These are phyloP conservation scores for Andrena bucephala DNA, from an alignment of 2,888 invertebrate species.

Conservation along the genomic window DNA sequence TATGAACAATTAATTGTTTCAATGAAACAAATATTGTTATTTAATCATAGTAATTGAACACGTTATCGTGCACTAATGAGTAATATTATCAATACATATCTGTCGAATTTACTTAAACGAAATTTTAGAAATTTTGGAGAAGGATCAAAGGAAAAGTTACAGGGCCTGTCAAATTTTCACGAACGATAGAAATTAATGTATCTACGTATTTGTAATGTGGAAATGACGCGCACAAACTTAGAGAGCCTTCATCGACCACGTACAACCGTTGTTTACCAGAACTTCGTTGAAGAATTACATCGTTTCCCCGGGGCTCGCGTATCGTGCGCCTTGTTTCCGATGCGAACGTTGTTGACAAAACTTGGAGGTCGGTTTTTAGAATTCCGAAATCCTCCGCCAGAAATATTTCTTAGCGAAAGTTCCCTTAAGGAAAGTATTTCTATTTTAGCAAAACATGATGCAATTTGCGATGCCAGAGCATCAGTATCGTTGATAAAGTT, in stretches of 20 bases:
- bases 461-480: conserved; percentile 24
- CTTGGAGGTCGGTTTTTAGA: background rate
- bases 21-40: no score
- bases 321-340: background rate
- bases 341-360: background rate
- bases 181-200: background rate
- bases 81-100: background rate
- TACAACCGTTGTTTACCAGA: conserved; percentile 1
- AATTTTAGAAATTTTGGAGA: no score
- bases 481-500: conserved; percentile 38
- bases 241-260: background rate
- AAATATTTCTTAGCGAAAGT: conserved; percentile 5
- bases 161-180: background rate
- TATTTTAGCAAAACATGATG: conserved; percentile 20
- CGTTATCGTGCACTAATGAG: no score
- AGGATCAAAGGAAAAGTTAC: background rate
- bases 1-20: no score
- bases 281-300: background rate
- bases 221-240: background rate
- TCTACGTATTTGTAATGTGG: background rate
- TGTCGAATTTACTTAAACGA: no score
- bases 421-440: background rate
- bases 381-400: background rate
- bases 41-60: no score
- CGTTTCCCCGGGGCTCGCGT: background rate